Evolutionary conservation across 1,140 invertebrate genomes (phyloP).

Genomic region (Phenacoccus solenopsis): DNA sequence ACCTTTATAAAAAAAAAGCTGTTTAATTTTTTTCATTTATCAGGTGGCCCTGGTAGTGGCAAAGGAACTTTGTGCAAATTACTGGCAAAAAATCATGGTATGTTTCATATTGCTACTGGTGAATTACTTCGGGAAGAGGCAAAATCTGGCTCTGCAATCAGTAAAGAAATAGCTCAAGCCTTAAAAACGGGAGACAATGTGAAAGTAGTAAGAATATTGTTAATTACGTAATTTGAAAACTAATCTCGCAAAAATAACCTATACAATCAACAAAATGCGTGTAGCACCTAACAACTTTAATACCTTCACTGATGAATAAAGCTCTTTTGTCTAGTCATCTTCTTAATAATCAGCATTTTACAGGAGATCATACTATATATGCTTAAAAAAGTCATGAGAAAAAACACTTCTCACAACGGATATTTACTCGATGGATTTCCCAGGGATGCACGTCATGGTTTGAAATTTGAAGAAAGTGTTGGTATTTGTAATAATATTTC

Average conservation of each 20-base stretch:
- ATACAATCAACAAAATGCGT: no score
- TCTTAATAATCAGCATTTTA: background rate
- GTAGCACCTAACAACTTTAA: no score
- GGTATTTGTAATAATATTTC: background rate
- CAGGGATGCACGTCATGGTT: background rate
- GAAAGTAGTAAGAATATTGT: background rate
- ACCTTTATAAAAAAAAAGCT: background rate
- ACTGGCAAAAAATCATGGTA: background rate
- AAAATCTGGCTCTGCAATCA: background rate
- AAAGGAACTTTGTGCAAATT: background rate
- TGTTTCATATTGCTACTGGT: background rate
- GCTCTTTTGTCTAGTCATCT: no score
- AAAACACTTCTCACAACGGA: background rate
- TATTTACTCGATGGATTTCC: conserved; percentile 4
- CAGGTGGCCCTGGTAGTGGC: background rate
- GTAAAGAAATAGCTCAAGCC: background rate
- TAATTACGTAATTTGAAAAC: background rate
- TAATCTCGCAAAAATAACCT: no score
- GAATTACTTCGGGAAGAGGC: background rate
- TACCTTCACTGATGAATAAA: no score
- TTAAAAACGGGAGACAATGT: background rate
- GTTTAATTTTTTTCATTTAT: no score
- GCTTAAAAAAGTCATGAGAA: background rate
- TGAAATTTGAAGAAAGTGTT: background rate
- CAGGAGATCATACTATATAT: background rate